Evolutionary conservation across 1,140 invertebrate species (phyloP), one percentile per base, ranked within the genome.

Genomic region (Papilio helenus): DNA sequence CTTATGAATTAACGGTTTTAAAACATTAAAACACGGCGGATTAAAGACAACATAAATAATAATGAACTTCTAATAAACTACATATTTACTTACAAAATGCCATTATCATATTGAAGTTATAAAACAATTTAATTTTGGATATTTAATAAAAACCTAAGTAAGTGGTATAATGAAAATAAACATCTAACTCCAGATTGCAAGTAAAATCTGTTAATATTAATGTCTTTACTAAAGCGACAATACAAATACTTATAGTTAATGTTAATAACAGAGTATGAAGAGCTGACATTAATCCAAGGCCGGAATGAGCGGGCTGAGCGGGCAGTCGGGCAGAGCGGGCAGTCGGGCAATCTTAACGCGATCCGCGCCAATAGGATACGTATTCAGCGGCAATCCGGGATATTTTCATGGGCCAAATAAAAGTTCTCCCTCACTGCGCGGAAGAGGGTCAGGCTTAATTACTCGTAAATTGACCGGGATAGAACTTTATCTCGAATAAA

Each of bases 371-470:
- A 88, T 88, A 82, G 85, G 79, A 86, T 85, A 84, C 72, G 80
- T 86, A 88, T 92, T 92, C 87, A 88, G 86, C 85, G 84, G 83
- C 85, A 82, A 89, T 89, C 85, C 83, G 84, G 83, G 84, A 86
- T 83, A 87, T 87, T 87, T 91, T 84, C 85, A 90, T 83, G 85
- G 84, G 84, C 84, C 84, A 88, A 92, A 94, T 94, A 94, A 94
- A 94, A 94, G 79, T 93, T 92, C 88, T 88, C 92, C 91, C 92
- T 86, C 83, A 81, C 85, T 82, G 86, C 86, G 87, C 79, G 88
- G 90, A 94, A 94, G 91, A 94, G 92, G 91, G 92, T 92, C 89
- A 91, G 88, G 80, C 88, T 94, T 94, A 94, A 94, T 94, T 94
- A 93, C 91, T 92, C 92, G 91, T 94, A 93, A 94, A 94, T 94